Evolutionary conservation across 2,888 invertebrate species (phyloP), one percentile per base, ranked within the genome.

Genomic region (Tryphoninae sp.): DNA sequence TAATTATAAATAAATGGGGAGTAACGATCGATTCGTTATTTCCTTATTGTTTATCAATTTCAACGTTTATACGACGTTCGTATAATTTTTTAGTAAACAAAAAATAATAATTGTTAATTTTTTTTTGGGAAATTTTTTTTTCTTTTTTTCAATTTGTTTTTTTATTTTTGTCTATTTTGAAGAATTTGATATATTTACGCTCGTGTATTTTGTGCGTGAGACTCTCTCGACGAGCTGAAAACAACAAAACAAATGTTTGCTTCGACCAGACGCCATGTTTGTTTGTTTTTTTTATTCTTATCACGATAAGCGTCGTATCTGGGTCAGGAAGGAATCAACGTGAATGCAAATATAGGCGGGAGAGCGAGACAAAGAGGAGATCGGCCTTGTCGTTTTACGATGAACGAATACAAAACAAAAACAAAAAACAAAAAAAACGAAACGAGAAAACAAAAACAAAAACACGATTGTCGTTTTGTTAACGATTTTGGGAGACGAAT

Each of bases 271-370:
- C 19, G 19, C 19, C 19, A 19, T 19, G 19, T 19, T 19, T 19
- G 19, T 19, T 19, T 45, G 13, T 53, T 62, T 73, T 73, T 40
- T 53, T 53, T n/a, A n/a, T 26, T 7, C n/a, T 19, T 45, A 64
- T 62, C 13, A 40, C 69, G 80, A 75, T 80, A 68, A 69, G 19
- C 26, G 26, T 64, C 58, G 68, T 75, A 75, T 65, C 11, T 71
- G 67, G 75, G 65, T 76, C 51, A 71, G 26, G 42, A 62, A 58
- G 45, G 49, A 64, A 55, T 19, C 22, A 33, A 19, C 55, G 69
- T 26, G 26, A 26, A 69, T 69, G 79, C 62, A 62, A 68, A 75
- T 71, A 58, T 16, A 40, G 11, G 9, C 42, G 49, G 6, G 77
- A 72, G 26, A 45, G 55, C 45, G 53, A 64, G 45, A 59, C 51